Conservation (phyloP, 2,797 vertebrate species). For the Scyliorhinus canicula region DNA sequence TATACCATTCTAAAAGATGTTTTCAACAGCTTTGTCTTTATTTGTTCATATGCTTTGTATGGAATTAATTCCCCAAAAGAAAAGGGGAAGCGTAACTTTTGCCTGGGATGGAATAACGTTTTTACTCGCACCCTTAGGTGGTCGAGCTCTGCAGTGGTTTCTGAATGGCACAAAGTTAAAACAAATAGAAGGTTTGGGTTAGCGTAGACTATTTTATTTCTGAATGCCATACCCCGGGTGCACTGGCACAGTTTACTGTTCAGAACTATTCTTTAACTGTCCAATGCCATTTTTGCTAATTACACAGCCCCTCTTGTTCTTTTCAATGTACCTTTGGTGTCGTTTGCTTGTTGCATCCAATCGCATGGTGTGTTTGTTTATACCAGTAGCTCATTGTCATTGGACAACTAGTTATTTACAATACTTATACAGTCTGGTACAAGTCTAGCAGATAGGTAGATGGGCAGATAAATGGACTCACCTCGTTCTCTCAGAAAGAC, state of each 20-base stretch:
- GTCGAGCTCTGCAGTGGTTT: neutral
- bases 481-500: slow-evolving; percentile 59
- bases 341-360: neutral
- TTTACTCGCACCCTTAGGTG: neutral
- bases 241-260: neutral
- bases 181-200: neutral
- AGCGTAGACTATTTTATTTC: neutral
- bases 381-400: neutral
- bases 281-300: too few species aligned
- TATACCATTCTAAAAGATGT: neutral
- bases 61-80: neutral
- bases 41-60: neutral
- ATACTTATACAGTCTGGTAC: neutral
- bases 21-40: neutral
- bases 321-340: neutral
- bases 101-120: neutral
- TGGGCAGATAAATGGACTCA: slow-evolving; percentile 19
- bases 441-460: neutral
- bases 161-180: neutral
- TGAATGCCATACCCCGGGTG: neutral
- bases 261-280: neutral
- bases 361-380: neutral
- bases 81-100: neutral
- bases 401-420: neutral
- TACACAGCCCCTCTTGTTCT: too few species aligned